Evolutionary conservation across 2,113 vertebrate genomes (phyloP), one percentile per base, ranked within the genome.

Genomic region (Aptenodytes patagonicus): DNA sequence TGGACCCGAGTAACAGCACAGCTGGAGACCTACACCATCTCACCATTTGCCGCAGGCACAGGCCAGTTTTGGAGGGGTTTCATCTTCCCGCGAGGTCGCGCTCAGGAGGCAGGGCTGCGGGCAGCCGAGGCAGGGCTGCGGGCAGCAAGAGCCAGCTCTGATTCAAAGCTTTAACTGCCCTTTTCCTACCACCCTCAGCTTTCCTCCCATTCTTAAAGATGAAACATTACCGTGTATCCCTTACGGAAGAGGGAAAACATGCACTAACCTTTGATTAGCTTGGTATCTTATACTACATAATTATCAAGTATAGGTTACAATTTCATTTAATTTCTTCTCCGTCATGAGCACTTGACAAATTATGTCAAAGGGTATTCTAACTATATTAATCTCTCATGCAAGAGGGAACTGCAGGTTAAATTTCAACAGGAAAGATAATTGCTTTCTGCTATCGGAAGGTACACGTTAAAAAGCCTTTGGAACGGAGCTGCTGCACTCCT

Each of bases 321-420:
- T 75, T 75, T 69, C 0, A 2, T 72, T 78, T 91, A 34, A 87
- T 92, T 92, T 64, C 80, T 91, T 64, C 88, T 89, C 77, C 21
- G 60, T 38, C 55, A 86, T 1, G 26, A 90, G 64, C 12, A 46
- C 90, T 42, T 58, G 51, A 70, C 76, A 81, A 92, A 81, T 81
- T 12, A 38, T 34, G 51, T 80, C 85, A 88, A 61, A 92, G 93
- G 69, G 10, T 70, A 61, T 75, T 73, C 62, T 51, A 46, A 64
- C 26, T 31, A 9, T 1, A 87, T 68, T 52, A 47, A 95, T 52
- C 36, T 76, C 66, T 60, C 69, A 5, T 6, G 34, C 38, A 34
- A 62, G 77, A 91, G 87, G 51, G 91, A 91, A 83, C 47, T 60
- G 72, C 89, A 89, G 77, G 95, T 95, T 96, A 89, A 93, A 95